Evolutionary conservation across 2,888 invertebrate species (phyloP).

Genomic region (Spodoptera picta): DNA sequence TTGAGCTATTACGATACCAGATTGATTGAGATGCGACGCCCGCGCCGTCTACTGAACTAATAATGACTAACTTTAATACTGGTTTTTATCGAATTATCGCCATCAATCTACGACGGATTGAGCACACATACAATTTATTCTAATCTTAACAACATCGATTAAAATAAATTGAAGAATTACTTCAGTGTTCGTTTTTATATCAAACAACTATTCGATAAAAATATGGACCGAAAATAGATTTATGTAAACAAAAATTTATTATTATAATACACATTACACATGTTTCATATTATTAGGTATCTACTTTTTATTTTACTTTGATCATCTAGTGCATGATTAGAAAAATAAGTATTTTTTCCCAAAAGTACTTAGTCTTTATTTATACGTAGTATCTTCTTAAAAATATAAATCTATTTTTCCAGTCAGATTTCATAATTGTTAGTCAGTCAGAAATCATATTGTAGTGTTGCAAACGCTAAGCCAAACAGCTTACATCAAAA

Average conservation of each 20-base stretch:
- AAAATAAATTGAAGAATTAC: constrained; percentile 18
- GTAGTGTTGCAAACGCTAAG: too few relatives aligned
- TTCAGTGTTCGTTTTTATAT: constrained; percentile 8
- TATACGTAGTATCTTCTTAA: too few relatives aligned
- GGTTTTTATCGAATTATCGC: constrained; percentile 55
- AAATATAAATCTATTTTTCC: too few relatives aligned
- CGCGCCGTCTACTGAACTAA: constrained; percentile 60
- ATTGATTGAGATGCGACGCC: constrained; percentile 70
- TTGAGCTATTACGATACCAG: constrained; percentile 70
- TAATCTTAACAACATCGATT: constrained; percentile 21
- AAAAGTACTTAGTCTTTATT: too few relatives aligned
- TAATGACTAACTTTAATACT: constrained; percentile 60
- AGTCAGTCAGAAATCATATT: too few relatives aligned
- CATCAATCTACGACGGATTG: constrained; percentile 22
- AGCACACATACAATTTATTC: constrained; percentile 11
- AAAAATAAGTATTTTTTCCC: too few relatives aligned
- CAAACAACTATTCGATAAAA: constrained; percentile 1
- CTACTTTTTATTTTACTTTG: too few relatives aligned
- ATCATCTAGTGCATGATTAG: too few relatives aligned
- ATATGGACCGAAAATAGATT: background rate
- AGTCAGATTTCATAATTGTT: too few relatives aligned
- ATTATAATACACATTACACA: background rate
- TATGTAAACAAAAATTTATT: constrained; percentile 12
- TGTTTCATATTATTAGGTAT: too few relatives aligned
- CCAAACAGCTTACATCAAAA: background rate